phyloP scores from a whole-genome alignment of 2,113 vertebrate genomes.

The Bostrychus sinensis region DNA sequence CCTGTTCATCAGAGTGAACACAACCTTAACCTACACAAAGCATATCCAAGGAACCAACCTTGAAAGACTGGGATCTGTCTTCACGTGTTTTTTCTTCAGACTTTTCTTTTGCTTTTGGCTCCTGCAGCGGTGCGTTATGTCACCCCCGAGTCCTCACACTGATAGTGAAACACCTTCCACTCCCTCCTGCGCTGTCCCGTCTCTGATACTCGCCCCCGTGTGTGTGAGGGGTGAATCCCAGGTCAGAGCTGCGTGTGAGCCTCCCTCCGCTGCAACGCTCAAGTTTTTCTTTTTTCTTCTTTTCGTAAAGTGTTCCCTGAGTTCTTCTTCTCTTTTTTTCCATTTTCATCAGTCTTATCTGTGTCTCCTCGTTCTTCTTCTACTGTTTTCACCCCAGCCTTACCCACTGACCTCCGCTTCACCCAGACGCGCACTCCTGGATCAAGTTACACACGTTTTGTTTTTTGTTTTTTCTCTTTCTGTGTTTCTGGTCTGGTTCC shows the following conservation, averaged over 20 bases:
- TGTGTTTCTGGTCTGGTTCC: neutral
- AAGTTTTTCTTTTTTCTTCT: conserved; percentile 36
- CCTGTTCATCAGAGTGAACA: too few species aligned
- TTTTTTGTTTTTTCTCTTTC: too few species aligned
- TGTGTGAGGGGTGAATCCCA: conserved; percentile 46
- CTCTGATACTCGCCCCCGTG: neutral
- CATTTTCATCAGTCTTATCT: conserved; percentile 52
- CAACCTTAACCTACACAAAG: too few species aligned
- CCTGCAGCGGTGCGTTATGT: too few species aligned
- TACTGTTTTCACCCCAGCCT: conserved; percentile 40
- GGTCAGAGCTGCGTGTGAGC: conserved; percentile 53
- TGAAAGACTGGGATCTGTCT: too few species aligned
- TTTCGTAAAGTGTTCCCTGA: neutral
- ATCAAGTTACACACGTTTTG: neutral
- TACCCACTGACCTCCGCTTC: conserved; percentile 55
- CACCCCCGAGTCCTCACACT: too few species aligned
- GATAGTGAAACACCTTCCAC: neutral
- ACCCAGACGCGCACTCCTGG: conserved; percentile 19
- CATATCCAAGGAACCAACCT: too few species aligned
- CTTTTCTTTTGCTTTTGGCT: too few species aligned
- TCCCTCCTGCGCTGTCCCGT: neutral
- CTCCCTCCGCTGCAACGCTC: conserved; percentile 30
- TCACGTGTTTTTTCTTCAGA: too few species aligned
- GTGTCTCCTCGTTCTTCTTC: conserved; percentile 37
- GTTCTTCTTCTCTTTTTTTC: conserved; percentile 19